Conservation (phyloP, 2,797 vertebrate genomes). For the Smutsia gigantea region DNA sequence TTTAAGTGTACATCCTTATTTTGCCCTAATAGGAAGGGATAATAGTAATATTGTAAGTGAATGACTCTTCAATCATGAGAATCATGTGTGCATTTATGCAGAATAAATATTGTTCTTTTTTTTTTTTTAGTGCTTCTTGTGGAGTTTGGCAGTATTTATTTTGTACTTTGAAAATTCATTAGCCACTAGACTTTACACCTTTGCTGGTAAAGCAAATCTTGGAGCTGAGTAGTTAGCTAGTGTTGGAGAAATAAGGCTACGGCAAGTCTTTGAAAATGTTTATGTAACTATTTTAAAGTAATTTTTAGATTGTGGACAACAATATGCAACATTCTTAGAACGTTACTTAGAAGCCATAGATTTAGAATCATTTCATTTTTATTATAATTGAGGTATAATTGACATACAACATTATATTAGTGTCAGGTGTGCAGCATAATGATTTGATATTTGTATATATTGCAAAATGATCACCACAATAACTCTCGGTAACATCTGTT, state of each 20-base stretch:
- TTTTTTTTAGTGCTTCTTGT: not conserved
- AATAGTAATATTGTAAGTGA: not conserved
- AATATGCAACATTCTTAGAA: not conserved
- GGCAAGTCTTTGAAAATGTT: conserved; percentile 5
- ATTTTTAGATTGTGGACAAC: not conserved
- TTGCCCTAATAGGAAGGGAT: not conserved
- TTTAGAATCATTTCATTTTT: conserved; percentile 1
- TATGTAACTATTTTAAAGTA: conserved; percentile 9
- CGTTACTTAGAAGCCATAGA: not conserved
- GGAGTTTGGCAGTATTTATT: not conserved
- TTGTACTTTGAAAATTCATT: conserved; percentile 7
- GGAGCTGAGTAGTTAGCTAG: not conserved
- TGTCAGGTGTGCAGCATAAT: not conserved
- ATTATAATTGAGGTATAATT: not conserved
- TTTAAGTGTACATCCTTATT: not conserved
- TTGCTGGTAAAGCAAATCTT: conserved; percentile 45
- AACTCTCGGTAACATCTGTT: too few species aligned
- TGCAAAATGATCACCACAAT: too few species aligned
- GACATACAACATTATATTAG: not conserved
- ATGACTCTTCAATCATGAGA: not conserved
- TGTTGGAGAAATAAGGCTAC: not conserved
- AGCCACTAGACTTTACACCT: not conserved
- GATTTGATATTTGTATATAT: too few species aligned
- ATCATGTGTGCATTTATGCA: not conserved
- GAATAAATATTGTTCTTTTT: not conserved